Evolutionary conservation across 2,797 vertebrate genomes (phyloP).

Genomic region (Lophius americanus): DNA sequence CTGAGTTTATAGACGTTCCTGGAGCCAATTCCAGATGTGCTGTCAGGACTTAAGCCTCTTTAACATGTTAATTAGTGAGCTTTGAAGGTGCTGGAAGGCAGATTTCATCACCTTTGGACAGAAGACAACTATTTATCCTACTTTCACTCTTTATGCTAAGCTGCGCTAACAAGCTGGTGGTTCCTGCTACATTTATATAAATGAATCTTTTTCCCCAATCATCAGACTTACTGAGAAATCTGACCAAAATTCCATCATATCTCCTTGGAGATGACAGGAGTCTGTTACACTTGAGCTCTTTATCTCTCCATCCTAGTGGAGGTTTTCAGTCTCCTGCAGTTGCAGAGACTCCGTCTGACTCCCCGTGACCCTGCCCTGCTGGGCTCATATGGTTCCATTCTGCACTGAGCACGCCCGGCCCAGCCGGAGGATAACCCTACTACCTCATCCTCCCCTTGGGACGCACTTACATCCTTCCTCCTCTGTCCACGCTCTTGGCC

Average conservation of each 20-base stretch:
- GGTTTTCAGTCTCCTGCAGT: constrained; percentile 25
- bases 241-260: background rate
- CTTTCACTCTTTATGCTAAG: background rate
- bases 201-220: too few species aligned
- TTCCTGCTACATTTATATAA: background rate
- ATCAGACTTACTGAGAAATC: background rate
- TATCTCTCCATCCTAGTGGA: constrained; percentile 23
- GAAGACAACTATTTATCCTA: background rate
- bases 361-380: constrained; percentile 4
- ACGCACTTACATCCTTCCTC: constrained; percentile 71
- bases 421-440: constrained; percentile 68
- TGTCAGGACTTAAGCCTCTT: background rate
- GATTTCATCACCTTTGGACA: background rate
- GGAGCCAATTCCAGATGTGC: background rate
- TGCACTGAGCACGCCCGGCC: constrained; percentile 48
- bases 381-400: constrained; percentile 49
- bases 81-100: background rate
- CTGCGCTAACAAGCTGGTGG: background rate
- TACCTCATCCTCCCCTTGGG: constrained; percentile 64
- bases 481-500: constrained; percentile 57
- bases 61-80: background rate
- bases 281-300: background rate
- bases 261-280: constrained; percentile 7
- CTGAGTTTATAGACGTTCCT: too few species aligned
- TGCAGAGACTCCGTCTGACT: constrained; percentile 29